Base-by-base conservation (phyloP, 2,888 invertebrate genomes). In the Drosophila kanekoi region DNA sequence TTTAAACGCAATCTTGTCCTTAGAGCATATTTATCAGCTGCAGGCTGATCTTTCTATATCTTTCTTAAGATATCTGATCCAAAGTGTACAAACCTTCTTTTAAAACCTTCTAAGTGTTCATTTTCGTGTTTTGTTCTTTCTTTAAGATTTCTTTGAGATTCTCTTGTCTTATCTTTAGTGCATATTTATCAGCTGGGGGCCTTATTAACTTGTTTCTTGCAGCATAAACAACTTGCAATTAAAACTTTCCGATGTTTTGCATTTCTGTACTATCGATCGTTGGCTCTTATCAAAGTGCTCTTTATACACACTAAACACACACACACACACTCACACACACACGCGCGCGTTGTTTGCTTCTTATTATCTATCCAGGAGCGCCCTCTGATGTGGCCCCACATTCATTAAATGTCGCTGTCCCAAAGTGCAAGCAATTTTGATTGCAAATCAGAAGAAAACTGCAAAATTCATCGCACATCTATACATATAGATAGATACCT, bases 401-500 rank as follows among this genome's bases (percentile, higher is more conserved):
- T 65, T 57, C 48, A 70, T 41, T 68, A 28, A 28, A 28, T 61
- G 16, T 44, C 23, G 33, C 38, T 62, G 64, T 64, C 58, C 65
- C 87, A 84, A 87, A 83, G 87, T 83, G 79, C 87, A 84, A 87
- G 72, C 60, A 67, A 51, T 71, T 58, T 38, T 51, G 73, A 78
- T 72, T 75, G 72, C 68, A 72, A 75, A 67, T 62, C 43, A 69
- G 28, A 33, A 51, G 41, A 45, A 23, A 51, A 32, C 33, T 57
- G 10, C 16, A 59, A 53, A 59, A 64, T 16, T 11, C 33, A 11
- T 28, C 28, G 9, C 32, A 54, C 4, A 40, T 16, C 9, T 10
- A 40, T 35, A 4, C 10, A 16, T 40, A 40, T 4, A 40, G 1
- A 8, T 2, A 28, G 6, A 23, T 23, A 23, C 28, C 28, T 1